Conservation (phyloP, 2,113 vertebrate species). For the Petaurus breviceps region DNA sequence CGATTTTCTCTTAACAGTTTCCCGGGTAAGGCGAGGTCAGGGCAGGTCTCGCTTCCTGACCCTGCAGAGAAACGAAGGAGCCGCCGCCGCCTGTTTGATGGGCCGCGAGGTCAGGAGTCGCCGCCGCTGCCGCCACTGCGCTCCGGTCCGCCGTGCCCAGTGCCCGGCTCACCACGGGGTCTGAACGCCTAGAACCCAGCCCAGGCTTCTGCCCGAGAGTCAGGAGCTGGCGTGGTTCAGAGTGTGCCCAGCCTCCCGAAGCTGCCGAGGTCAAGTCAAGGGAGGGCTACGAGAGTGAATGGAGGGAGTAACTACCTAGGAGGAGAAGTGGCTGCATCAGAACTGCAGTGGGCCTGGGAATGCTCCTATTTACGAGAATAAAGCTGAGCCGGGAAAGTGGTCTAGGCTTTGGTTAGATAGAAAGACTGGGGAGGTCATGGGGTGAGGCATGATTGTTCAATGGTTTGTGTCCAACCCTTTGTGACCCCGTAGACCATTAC, state of each 20-base stretch:
- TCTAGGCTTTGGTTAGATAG: not conserved
- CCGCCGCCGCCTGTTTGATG: conserved; percentile 25
- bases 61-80: conserved; percentile 83
- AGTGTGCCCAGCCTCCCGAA: not conserved
- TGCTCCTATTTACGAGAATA: not conserved
- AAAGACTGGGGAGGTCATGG: not conserved
- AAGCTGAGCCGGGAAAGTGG: not conserved
- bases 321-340: not conserved
- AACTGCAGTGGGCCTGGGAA: not conserved
- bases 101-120: conserved; percentile 71
- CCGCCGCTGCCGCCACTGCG: not conserved
- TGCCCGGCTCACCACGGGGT: not conserved
- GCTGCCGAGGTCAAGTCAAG: not conserved
- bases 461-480: too few species aligned
- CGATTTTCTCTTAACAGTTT: conserved; percentile 87
- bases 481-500: not conserved
- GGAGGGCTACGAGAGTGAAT: too few species aligned
- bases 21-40: conserved; percentile 79
- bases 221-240: not conserved
- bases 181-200: not conserved
- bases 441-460: not conserved
- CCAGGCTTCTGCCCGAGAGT: not conserved
- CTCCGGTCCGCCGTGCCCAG: not conserved
- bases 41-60: conserved; percentile 85
- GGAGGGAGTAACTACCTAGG: not conserved